Evolutionary conservation across 2,113 vertebrate genomes (phyloP), one percentile per base, ranked within the genome.

Genomic region (Geothlypis trichas): DNA sequence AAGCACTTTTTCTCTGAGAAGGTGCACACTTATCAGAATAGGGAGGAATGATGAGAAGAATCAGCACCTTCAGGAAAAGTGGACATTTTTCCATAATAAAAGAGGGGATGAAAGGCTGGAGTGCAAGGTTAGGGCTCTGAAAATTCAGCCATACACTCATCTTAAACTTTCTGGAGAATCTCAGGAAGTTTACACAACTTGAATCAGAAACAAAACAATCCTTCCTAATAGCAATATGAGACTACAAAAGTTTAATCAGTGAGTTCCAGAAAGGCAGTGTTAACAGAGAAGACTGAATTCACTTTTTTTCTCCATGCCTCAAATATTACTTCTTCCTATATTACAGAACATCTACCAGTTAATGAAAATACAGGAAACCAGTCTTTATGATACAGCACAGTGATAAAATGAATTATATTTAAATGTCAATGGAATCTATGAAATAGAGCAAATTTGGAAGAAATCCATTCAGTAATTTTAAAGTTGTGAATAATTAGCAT

Each of bases 371-470:
- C 1, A 3, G 28, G 71, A 94, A 93, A 75, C 13, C 0, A 0
- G 41, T 58, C 47, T 87, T 96, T 63, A 76, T 58, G 46, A 91
- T 47, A 47, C 35, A 85, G 88, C 44, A 65, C 0, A 1, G 68
- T 76, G 78, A 93, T 96, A 95, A 95, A 95, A 62, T 55, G 30
- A 91, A 96, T 96, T 95, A 79, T 84, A 87, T 69, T 91, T 91
- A 93, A 97, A 96, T 80, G 84, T 80, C 96, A 96, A 69, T 88
- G 35, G 63, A 55, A 94, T 83, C 71, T 83, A 44, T 35, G 24
- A 46, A 91, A 93, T 33, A 88, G 57, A 82, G 54, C 18, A 93
- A 69, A 91, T 49, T 27, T 55, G n/a, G 41, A 95, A 85, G 78
- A 91, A 88, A 88, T 31, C 55, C 46, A 79, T 83, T 87, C 67